phyloP scores from a whole-genome alignment of 1,140 invertebrate genomes.

The Anastatus disparis region DNA sequence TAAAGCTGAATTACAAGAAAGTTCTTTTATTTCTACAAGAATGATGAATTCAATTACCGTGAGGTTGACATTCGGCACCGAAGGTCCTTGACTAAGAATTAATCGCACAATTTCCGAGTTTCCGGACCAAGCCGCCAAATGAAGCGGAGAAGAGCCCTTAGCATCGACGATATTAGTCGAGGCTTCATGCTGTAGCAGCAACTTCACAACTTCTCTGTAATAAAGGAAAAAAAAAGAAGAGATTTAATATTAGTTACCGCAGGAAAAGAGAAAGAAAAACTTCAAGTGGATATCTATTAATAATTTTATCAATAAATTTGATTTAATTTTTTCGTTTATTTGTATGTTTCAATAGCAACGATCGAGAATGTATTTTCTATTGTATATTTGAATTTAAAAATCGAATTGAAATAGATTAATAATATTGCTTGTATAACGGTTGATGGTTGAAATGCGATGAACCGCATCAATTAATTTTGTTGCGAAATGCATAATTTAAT shows the following conservation, averaged over 20 bases:
- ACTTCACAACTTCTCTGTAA: slow-evolving; percentile 85
- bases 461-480: not conserved
- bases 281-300: no score
- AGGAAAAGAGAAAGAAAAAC: not conserved
- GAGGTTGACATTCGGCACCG: slow-evolving; percentile 83
- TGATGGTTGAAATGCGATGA: not conserved
- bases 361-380: no score
- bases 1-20: not conserved
- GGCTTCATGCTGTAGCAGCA: slow-evolving; percentile 88
- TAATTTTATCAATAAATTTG: no score
- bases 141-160: slow-evolving; percentile 87
- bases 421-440: not conserved
- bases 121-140: slow-evolving; percentile 90
- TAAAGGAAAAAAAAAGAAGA: slow-evolving; percentile 22
- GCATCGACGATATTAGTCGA: slow-evolving; percentile 87
- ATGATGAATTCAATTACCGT: slow-evolving; percentile 70
- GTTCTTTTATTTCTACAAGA: slow-evolving; percentile 4
- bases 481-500: not conserved
- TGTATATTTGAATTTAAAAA: not conserved
- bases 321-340: no score
- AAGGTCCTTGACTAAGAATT: slow-evolving; percentile 80
- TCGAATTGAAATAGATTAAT: not conserved
- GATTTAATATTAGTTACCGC: no score
- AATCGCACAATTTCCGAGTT: slow-evolving; percentile 84
- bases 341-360: no score